Conservation (phyloP, 2,888 invertebrate species). For the Cephus spinipes region DNA sequence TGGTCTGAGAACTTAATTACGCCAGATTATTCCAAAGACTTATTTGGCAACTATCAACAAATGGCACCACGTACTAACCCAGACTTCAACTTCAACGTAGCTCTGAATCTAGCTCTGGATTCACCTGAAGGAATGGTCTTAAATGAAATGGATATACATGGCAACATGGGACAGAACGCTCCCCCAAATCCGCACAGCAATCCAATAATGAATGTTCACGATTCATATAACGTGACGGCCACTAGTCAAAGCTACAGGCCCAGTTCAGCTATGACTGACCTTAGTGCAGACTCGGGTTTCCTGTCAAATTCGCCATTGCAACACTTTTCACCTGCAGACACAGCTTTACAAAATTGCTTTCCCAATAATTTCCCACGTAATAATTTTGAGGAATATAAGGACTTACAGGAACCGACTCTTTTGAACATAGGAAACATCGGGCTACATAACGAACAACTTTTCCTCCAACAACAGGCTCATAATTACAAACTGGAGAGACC, state of each 20-base stretch:
- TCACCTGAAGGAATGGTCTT: slow-evolving; percentile 38
- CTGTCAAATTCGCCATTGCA: slow-evolving; percentile 58
- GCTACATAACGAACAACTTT: slow-evolving; percentile 46
- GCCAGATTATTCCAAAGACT: slow-evolving; percentile 48
- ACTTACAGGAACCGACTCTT: slow-evolving; percentile 49
- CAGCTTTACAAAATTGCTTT: slow-evolving; percentile 52
- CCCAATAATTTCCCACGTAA: slow-evolving; percentile 48
- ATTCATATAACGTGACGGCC: slow-evolving; percentile 48
- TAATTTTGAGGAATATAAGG: slow-evolving; percentile 54
- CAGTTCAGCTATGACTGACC: slow-evolving; percentile 59
- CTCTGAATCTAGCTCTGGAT: slow-evolving; percentile 35
- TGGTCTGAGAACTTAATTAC: slow-evolving; percentile 48
- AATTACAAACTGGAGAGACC: slow-evolving; percentile 50
- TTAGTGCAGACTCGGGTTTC: slow-evolving; percentile 58
- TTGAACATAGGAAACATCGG: slow-evolving; percentile 42
- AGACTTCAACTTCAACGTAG: slow-evolving; percentile 58
- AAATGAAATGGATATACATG: slow-evolving; percentile 32
- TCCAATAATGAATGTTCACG: slow-evolving; percentile 50
- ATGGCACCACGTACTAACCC: slow-evolving; percentile 40
- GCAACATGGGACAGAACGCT: slow-evolving; percentile 37
- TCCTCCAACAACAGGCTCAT: slow-evolving; percentile 34
- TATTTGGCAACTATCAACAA: slow-evolving; percentile 55
- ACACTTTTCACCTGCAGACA: slow-evolving; percentile 60
- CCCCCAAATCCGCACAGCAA: slow-evolving; percentile 46
- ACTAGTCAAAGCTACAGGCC: slow-evolving; percentile 50